Base-by-base conservation (phyloP, 2,113 vertebrate species). In the Suncus etruscus region DNA sequence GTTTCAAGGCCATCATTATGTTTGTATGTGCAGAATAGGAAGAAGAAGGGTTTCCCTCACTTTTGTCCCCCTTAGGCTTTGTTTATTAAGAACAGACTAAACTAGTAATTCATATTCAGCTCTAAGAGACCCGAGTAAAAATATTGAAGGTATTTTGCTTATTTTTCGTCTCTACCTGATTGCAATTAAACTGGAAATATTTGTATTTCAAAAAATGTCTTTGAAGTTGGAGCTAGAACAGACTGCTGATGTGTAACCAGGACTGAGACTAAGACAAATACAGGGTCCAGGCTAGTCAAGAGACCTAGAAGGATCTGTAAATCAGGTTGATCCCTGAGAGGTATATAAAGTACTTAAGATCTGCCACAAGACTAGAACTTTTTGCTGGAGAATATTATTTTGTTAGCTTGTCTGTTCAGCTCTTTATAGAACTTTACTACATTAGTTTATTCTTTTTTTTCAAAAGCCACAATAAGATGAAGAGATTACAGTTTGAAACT, bases 401-500 rank as follows among this genome's bases (percentile, higher is more conserved):
- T 78, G 32, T 89, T 90, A 68, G 22, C 76, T 25, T 88, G 45
- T 88, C 88, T 66, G 14, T 69, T 91, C 25, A 63, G 74, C 75
- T 15, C 29, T 86, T 61, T 75, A 8, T 22, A 50, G 80, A 91
- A 75, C 27, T 96, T 94, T 92, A 83, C 81, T 86, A 45, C 11
- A 2, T 51, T 90, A 83, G 39, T 75, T 79, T 76, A 70, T 83
- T 68, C 24, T 18, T 66, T 69, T 7, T 65, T 70, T 74, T 54
- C 3, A 61, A 69, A 92, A 88, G 75, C 73, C 90, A 91, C 69
- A 93, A 68, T 68, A 89, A 94, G 63, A 96, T 89, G 86, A 89
- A 72, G 87, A 93, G 92, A 94, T 91, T 96, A 83, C 15, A 31
- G 51, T 48, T 75, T 92, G 51, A 91, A 93, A 90, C 54, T 91